Evolutionary conservation across 1,140 invertebrate species (phyloP).

Genomic region (Gonatopus flavifemur): DNA sequence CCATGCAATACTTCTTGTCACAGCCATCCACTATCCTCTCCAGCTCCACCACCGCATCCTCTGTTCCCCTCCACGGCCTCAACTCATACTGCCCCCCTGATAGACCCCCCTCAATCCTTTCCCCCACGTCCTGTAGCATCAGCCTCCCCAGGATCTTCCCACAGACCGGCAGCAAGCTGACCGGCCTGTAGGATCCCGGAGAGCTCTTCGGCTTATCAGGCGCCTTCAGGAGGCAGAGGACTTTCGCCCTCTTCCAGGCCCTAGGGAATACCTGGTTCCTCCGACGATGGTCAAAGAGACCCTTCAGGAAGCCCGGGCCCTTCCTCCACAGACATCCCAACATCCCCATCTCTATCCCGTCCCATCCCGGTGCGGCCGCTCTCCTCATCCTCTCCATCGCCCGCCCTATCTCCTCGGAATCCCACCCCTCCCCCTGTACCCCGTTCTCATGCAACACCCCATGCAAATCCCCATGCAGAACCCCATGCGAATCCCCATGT

Average conservation of each 20-base stretch:
- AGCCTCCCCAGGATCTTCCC: slow-evolving; percentile 28
- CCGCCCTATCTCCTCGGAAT: not conserved
- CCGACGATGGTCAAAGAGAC: slow-evolving; percentile 8
- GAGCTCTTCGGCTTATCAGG: slow-evolving; percentile 8
- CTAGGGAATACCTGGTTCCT: slow-evolving; percentile 3
- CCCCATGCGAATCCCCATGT: no score
- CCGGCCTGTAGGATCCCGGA: slow-evolving; percentile 21
- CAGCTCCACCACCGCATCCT: slow-evolving; percentile 1
- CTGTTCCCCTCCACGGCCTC: not conserved
- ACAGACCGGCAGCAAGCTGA: slow-evolving; percentile 20
- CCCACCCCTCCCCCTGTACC: not conserved
- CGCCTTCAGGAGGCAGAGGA: slow-evolving; percentile 16
- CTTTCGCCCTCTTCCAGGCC: slow-evolving; percentile 14
- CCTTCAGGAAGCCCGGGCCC: not conserved
- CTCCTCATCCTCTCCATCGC: not conserved
- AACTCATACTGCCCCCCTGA: slow-evolving; percentile 3
- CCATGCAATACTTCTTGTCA: not conserved
- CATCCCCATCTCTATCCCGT: not conserved
- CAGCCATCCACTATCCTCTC: not conserved
- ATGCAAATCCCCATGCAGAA: no score
- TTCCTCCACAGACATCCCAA: not conserved
- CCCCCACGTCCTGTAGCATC: slow-evolving; percentile 3
- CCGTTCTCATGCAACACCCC: no score
- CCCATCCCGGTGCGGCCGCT: not conserved
- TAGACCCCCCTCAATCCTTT: not conserved